Evolutionary conservation across 2,888 invertebrate species (phyloP), one percentile per base, ranked within the genome.

Genomic region (Xanthorhoe spadicearia): DNA sequence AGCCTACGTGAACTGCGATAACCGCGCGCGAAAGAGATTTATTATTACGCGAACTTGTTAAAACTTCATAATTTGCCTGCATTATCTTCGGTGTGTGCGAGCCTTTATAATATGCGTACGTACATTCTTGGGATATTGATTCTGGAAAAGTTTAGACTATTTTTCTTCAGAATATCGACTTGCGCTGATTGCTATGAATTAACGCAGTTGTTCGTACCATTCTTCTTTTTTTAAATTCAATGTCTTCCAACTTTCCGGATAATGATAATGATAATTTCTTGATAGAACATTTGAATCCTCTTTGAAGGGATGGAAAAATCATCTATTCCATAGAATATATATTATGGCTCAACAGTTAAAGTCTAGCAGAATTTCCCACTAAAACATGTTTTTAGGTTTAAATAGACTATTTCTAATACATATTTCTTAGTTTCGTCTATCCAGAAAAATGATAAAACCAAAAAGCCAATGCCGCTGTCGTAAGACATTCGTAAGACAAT

Each of bases 1-100:
- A 76, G 80, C 83, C 81, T 82, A 81, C 83, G 80, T 78, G 68
- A 46, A 58, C 56, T 66, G 77, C 84, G 90, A 90, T 90, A 90
- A 90, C 88, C 89, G 83, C 86, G 80, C 81, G 80, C 81, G 78
- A 82, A 80, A 71, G 86, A 92, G 91, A 91, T 92, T 91, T 92
- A 92, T 91, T 90, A 90, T 92, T 88, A 85, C 78, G 74, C 76
- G 76, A 90, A 92, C 88, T 90, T 90, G 87, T 89, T 90, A 88
- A 81, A 92, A 92, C 89, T 92, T 91, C 83, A 87, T 88, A 88
- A 90, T 91, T 89, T 88, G 81, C 71, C 76, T 79, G 89, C 80
- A 90, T 90, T 89, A 89, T 89, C 89, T 84, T 83, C 77, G 78
- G 78, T 78, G 83, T 84, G 83, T 87, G 87, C 83, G 54, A 59